Evolutionary conservation across 2,113 vertebrate genomes (phyloP).

Genomic region (Chiloscyllium plagiosum): DNA sequence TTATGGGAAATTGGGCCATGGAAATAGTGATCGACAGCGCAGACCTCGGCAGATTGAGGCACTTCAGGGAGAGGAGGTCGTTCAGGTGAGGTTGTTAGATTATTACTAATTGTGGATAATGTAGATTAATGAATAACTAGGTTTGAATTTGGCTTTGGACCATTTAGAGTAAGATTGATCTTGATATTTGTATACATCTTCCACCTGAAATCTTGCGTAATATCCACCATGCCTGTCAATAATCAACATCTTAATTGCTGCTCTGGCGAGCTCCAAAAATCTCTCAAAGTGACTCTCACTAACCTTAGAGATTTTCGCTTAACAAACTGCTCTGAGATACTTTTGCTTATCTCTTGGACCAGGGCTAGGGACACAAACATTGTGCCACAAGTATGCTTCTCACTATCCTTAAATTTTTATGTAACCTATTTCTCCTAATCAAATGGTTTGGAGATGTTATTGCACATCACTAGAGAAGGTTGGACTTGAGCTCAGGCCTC

Average conservation of each 20-base stretch:
- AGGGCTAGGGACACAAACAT: too few species aligned
- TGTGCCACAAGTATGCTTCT: too few species aligned
- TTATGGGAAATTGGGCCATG: constrained; percentile 71
- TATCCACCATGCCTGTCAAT: neutral
- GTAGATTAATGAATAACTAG: neutral
- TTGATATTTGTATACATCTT: neutral
- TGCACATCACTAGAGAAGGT: too few species aligned
- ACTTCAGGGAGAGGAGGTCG: constrained; percentile 72
- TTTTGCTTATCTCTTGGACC: too few species aligned
- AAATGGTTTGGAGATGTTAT: too few species aligned
- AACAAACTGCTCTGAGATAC: too few species aligned
- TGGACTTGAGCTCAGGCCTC: too few species aligned
- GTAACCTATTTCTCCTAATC: too few species aligned
- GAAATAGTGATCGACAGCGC: constrained; percentile 69
- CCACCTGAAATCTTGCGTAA: too few species aligned
- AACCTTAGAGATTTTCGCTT: too few species aligned
- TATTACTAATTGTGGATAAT: neutral
- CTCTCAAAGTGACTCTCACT: neutral
- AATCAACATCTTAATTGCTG: neutral
- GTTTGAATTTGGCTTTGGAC: neutral
- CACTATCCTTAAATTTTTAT: too few species aligned
- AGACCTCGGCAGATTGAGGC: constrained; percentile 70
- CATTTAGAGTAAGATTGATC: neutral
- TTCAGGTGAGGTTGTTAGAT: constrained; percentile 54
- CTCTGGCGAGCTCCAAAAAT: neutral